These are phyloP conservation scores for Beaufortia kweichowensis DNA, from an alignment of 2,113 vertebrate genomes.

Conservation along the genomic window DNA sequence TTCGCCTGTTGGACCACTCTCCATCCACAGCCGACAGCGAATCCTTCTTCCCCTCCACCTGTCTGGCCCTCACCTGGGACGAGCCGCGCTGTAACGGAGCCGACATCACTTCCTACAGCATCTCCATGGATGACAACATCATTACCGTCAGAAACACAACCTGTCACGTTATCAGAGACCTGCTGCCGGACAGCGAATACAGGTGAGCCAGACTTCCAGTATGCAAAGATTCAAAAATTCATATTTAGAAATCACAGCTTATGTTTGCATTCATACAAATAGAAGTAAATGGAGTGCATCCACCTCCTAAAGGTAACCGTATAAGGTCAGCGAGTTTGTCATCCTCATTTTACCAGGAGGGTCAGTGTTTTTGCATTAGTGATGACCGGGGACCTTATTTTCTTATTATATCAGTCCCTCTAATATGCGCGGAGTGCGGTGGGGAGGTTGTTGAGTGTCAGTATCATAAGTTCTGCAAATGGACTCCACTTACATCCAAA, in stretches of 20 bases:
- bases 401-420: neutral
- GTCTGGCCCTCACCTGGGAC: constrained; percentile 92
- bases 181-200: constrained; percentile 93
- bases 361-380: constrained; percentile 35
- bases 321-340: too few relatives aligned
- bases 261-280: too few relatives aligned
- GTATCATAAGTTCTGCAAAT: constrained; percentile 31
- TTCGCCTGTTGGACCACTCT: constrained; percentile 80
- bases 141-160: constrained; percentile 79
- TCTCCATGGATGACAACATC: constrained; percentile 81
- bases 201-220: constrained; percentile 71
- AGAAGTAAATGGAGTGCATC: too few relatives aligned
- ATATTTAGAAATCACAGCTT: too few relatives aligned
- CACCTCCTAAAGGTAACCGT: too few relatives aligned
- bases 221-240: neutral
- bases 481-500: constrained; percentile 14
- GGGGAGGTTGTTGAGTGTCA: neutral
- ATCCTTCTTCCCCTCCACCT: constrained; percentile 80
- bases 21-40: constrained; percentile 57
- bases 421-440: neutral
- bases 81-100: constrained; percentile 92
- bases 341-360: neutral
- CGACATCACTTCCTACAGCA: constrained; percentile 86
- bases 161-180: constrained; percentile 75
- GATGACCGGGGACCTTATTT: constrained; percentile 25